Base-by-base conservation (phyloP, 2,888 invertebrate genomes). In the Ochropleura plecta region DNA sequence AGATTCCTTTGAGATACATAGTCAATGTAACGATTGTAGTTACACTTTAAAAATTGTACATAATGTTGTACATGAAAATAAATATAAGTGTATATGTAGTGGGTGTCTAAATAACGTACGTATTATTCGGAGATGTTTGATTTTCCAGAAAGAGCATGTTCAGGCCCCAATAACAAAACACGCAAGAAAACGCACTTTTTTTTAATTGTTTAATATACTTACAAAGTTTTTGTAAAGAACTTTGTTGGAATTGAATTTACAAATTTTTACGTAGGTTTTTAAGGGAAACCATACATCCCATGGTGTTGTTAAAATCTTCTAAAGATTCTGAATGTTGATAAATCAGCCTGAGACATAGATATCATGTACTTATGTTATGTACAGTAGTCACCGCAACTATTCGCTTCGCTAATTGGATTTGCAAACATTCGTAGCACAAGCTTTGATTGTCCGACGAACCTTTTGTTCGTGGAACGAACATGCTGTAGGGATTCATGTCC, bases 31-130 rank as follows among this genome's bases (percentile, higher is more conserved):
- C 42, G 63, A 63, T 65, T 73, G 62, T 71, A 73, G 51, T 68
- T 64, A 72, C 53, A 63, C 10, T 49, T 73, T n/a, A 57, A 76
- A 77, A 60, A 30, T 30, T 85, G 80, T 82, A 83, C 10, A 74
- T 76, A 82, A 53, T 72, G 67, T 63, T 68, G 81, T 76, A 82
- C 57, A 79, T 70, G 40, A 51, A 71, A 65, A 42, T 79, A 78
- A 63, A 68, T 46, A 59, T 85, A 64, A 63, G n/a, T 9, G 10
- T 49, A 51, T 73, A 73, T 63, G 67, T 80, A 83, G 79, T 82
- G 48, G 70, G 70, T 85, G 79, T 85, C 76, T 79, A 76, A 76
- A 62, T 63, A 66, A 51, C 70, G 20, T 75, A 79, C 63, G 30
- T 69, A 62, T 65, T 82, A 65, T 59, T 53, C 40, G 20, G 60